Conservation (phyloP, 2,797 vertebrate species). For the Manis pentadactyla region DNA sequence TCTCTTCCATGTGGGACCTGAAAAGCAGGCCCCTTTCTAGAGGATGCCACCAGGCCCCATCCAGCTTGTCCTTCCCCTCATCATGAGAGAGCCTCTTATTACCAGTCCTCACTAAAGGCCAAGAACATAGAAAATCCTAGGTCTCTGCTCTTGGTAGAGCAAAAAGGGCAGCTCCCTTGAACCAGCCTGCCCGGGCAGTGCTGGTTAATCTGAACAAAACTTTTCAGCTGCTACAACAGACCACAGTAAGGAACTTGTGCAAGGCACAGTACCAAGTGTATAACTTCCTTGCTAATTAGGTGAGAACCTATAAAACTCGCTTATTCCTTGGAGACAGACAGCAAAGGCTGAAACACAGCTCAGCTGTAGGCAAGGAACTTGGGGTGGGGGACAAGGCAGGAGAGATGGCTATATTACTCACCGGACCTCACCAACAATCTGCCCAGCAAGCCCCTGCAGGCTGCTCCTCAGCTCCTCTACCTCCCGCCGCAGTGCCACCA, state of each 20-base stretch:
- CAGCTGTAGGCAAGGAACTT: neutral
- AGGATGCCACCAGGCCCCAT: neutral
- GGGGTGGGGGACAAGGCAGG: neutral
- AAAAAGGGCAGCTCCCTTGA: neutral
- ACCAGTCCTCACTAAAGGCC: neutral
- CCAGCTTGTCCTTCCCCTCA: neutral
- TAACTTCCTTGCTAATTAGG: neutral
- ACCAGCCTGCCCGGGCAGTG: neutral
- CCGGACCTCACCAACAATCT: slow-evolving; percentile 95
- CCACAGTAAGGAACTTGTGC: neutral
- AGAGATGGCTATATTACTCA: slow-evolving; percentile 83
- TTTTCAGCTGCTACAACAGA: neutral
- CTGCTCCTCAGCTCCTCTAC: slow-evolving; percentile 92
- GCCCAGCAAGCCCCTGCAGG: slow-evolving; percentile 91
- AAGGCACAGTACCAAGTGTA: neutral
- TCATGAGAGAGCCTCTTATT: neutral
- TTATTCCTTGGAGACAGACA: neutral
- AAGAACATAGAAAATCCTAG: neutral
- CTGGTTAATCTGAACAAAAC: neutral
- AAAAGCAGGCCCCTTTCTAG: neutral
- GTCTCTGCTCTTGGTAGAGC: neutral
- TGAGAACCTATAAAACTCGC: neutral
- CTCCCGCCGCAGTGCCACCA: slow-evolving; percentile 90
- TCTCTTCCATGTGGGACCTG: slow-evolving; percentile 94
- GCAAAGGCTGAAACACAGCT: neutral